A percentile compares a stretch with the other conserved stretches of the same genome.
phyloP scores from a whole-genome alignment of 1,140 invertebrate species.

The Helicoverpa armigera region DNA sequence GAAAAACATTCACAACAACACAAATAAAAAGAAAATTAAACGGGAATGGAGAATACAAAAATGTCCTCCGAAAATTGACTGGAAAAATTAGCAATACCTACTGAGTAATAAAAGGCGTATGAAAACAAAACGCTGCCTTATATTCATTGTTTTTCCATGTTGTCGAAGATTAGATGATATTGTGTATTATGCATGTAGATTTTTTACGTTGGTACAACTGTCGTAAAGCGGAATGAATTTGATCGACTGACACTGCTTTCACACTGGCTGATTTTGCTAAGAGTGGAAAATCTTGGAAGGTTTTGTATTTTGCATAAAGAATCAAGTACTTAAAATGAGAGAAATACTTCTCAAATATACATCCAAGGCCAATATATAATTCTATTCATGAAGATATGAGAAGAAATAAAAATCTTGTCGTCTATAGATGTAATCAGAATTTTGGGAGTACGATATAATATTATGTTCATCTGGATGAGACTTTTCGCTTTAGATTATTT shows the following conservation, averaged over 20 bases:
- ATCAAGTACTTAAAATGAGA: too few species aligned
- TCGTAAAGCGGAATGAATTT: constrained; percentile 16
- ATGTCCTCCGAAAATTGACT: constrained; percentile 24
- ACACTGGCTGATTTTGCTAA: too few species aligned
- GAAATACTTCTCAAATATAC: too few species aligned
- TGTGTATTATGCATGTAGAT: constrained; percentile 31
- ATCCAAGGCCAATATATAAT: too few species aligned
- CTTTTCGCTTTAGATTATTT: too few species aligned
- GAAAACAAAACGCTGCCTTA: constrained; percentile 1
- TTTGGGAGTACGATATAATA: too few species aligned
- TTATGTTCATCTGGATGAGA: too few species aligned
- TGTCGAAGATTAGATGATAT: constrained; percentile 36
- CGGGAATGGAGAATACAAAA: constrained; percentile 3
- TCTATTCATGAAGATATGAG: too few species aligned
- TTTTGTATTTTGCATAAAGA: too few species aligned
- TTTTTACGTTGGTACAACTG: not conserved
- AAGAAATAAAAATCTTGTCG: too few species aligned
- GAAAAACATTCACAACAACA: constrained; percentile 9
- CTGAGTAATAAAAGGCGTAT: not conserved
- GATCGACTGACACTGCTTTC: not conserved
- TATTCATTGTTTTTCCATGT: constrained; percentile 17
- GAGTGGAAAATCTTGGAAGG: too few species aligned
- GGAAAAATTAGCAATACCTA: constrained; percentile 14
- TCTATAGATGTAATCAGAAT: too few species aligned
- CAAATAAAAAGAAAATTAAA: constrained; percentile 1